A percentile compares a stretch with the other conserved stretches of the same genome.
Conservation (phyloP, 2,888 invertebrate species). For the Diadegma fenestrale region DNA sequence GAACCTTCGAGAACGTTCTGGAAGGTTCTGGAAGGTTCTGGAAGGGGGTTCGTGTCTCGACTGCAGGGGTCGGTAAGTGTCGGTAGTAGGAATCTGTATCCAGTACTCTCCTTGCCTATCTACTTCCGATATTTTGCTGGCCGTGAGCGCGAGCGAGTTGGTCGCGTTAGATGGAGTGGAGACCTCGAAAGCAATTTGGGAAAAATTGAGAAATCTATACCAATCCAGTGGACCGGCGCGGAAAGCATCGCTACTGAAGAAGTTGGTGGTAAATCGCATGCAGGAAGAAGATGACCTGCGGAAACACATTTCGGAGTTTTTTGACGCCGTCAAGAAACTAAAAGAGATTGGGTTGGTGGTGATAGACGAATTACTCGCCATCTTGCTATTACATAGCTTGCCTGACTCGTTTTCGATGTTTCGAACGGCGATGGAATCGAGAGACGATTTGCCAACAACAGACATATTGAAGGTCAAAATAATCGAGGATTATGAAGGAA, state of each 20-base stretch:
- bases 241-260: constrained; percentile 62
- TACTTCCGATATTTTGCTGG: constrained; percentile 62
- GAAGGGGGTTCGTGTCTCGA: too few relatives aligned
- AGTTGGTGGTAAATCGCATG: constrained; percentile 59
- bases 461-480: constrained; percentile 56
- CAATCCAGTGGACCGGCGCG: constrained; percentile 65
- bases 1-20: too few relatives aligned
- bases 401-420: constrained; percentile 44
- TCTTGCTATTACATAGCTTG: constrained; percentile 53
- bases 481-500: constrained; percentile 48
- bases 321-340: constrained; percentile 60
- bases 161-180: constrained; percentile 8
- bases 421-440: constrained; percentile 54
- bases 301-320: constrained; percentile 63
- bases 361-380: constrained; percentile 55
- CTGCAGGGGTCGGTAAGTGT: too few relatives aligned
- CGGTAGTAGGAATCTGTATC: too few relatives aligned
- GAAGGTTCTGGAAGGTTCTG: too few relatives aligned
- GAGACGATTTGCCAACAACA: constrained; percentile 34
- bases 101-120: too few relatives aligned
- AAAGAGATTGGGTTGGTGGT: constrained; percentile 51
- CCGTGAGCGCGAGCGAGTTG: constrained; percentile 63
- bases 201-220: constrained; percentile 54
- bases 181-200: constrained; percentile 45
- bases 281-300: constrained; percentile 60